Evolutionary conservation across 2,888 invertebrate genomes (phyloP).

Genomic region (Sphaerophoria taeniata): DNA sequence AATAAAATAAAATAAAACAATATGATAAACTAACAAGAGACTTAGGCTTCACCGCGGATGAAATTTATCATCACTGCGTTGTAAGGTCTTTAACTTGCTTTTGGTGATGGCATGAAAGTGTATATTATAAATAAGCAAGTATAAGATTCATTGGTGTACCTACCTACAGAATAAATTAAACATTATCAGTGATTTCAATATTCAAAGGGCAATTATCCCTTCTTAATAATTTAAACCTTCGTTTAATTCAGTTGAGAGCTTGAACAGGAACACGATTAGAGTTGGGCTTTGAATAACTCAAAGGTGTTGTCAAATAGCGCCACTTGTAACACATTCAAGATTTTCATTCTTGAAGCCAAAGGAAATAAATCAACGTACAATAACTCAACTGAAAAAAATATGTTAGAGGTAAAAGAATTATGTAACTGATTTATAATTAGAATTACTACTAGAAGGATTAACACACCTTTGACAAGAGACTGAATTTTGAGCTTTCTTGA

Average conservation of each 20-base stretch:
- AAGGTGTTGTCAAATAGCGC: slow-evolving; percentile 23
- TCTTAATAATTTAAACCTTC: slow-evolving; percentile 63
- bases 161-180: slow-evolving; percentile 32
- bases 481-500: neutral
- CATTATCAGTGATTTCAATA: slow-evolving; percentile 67
- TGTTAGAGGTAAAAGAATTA: neutral
- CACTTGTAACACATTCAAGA: slow-evolving; percentile 19
- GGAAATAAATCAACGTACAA: slow-evolving; percentile 3
- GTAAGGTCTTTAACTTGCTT: slow-evolving; percentile 16
- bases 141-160: neutral
- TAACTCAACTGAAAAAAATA: slow-evolving; percentile 4
- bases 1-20: neutral
- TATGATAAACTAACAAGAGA: slow-evolving; percentile 25
- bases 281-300: slow-evolving; percentile 38
- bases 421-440: neutral
- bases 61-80: slow-evolving; percentile 10
- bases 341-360: neutral
- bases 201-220: slow-evolving; percentile 67
- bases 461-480: neutral
- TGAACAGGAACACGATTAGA: slow-evolving; percentile 30
- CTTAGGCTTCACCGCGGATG: slow-evolving; percentile 8
- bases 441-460: neutral
- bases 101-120: neutral
- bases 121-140: neutral
- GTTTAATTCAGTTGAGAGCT: slow-evolving; percentile 23